Percentiles rank a stretch among this genome's conserved stretches.
Evolutionary conservation across 2,113 vertebrate species (phyloP).

Genomic region (Ramphastos sulfuratus): DNA sequence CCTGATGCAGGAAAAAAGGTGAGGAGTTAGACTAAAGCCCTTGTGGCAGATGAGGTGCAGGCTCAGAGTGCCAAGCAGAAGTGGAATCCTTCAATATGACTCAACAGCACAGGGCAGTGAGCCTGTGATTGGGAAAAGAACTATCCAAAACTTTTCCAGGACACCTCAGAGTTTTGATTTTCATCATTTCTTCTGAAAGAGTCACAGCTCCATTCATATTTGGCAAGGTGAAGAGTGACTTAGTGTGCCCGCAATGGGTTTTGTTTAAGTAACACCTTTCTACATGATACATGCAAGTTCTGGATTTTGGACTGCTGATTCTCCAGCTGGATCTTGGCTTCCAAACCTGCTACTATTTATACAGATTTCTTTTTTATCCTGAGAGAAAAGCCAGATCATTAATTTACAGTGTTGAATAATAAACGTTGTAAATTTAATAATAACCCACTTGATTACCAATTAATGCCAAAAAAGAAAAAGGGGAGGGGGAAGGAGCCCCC

Average conservation of each 20-base stretch:
- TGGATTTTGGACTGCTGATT: background rate
- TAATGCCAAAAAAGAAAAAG: background rate
- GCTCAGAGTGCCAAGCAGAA: background rate
- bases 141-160: background rate
- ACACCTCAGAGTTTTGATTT: background rate
- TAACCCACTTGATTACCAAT: background rate
- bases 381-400: background rate
- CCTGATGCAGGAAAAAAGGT: background rate
- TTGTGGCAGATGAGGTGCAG: fast-evolving
- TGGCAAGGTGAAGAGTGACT: background rate
- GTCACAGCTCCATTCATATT: fast-evolving
- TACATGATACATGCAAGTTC: background rate
- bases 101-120: fast-evolving
- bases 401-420: background rate
- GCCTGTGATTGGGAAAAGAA: background rate
- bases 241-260: fast-evolving
- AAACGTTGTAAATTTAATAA: background rate
- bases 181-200: background rate
- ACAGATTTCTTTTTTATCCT: background rate
- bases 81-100: fast-evolving
- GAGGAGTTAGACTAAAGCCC: background rate
- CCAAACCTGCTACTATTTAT: background rate
- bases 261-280: background rate
- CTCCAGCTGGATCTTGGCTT: background rate
- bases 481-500: background rate